These are phyloP conservation scores for Mormyrus iriodes DNA, from an alignment of 2,113 vertebrate species.

Conservation along the genomic window DNA sequence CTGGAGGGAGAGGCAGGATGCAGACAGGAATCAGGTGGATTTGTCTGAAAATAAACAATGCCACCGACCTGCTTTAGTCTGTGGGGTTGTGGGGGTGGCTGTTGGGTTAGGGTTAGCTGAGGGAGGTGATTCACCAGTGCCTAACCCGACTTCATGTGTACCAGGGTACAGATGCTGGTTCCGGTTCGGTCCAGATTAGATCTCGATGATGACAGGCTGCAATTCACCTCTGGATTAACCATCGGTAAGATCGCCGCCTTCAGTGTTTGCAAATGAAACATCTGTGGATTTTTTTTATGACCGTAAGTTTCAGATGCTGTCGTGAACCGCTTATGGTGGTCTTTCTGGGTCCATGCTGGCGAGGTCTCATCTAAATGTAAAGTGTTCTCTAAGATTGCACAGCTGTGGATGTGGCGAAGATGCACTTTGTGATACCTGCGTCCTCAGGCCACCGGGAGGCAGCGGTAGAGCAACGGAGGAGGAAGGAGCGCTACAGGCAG, in stretches of 20 bases:
- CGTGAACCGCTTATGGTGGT: background rate
- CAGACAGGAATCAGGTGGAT: background rate
- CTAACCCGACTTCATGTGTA: background rate
- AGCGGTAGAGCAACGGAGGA: slow-evolving; percentile 57
- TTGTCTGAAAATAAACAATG: background rate
- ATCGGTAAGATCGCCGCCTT: slow-evolving; percentile 62
- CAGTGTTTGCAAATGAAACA: background rate
- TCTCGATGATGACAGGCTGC: slow-evolving; percentile 36
- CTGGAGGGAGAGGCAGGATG: background rate
- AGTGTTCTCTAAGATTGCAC: background rate
- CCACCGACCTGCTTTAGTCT: background rate
- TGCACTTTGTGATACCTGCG: slow-evolving; percentile 50
- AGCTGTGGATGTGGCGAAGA: background rate
- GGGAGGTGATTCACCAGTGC: background rate
- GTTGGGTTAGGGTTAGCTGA: background rate
- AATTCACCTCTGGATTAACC: slow-evolving; percentile 66
- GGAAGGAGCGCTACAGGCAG: slow-evolving; percentile 76
- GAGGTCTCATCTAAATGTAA: background rate
- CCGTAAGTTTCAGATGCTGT: background rate
- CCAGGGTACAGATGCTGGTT: slow-evolving; percentile 10
- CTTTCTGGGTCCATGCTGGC: too few relatives aligned
- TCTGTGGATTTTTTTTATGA: background rate
- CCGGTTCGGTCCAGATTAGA: slow-evolving; percentile 34
- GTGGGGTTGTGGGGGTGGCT: background rate
- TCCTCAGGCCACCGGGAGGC: slow-evolving; percentile 43